Percentiles rank a stretch among this genome's conserved stretches.
Evolutionary conservation across 2,113 vertebrate genomes (phyloP).

Genomic region (Ochotona princeps): DNA sequence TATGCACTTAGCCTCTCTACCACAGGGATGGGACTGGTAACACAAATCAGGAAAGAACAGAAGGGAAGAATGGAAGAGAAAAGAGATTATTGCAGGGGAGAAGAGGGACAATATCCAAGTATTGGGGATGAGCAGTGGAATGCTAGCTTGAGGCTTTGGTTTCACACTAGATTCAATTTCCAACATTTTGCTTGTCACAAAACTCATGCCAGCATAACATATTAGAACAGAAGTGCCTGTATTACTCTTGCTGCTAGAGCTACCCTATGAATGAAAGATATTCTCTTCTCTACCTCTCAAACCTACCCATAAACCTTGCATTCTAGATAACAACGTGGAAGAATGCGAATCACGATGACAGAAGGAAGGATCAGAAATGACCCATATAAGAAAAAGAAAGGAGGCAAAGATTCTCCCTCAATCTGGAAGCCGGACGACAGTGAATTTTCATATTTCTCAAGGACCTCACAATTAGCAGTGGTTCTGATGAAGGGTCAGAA

Average conservation of each 20-base stretch:
- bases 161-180: background rate
- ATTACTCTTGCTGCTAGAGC: background rate
- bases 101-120: background rate
- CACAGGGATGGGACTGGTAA: background rate
- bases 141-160: background rate
- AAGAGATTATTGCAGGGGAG: no score
- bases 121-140: background rate
- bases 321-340: background rate
- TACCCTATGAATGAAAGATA: background rate
- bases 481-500: background rate
- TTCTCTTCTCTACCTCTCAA: background rate
- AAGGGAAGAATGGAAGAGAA: background rate
- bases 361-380: background rate
- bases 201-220: background rate
- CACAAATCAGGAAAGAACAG: background rate
- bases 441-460: background rate
- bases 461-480: background rate
- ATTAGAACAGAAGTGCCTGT: background rate
- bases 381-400: background rate
- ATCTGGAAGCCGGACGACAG: background rate
- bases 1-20: background rate
- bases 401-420: background rate
- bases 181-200: conserved; percentile 20
- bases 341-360: background rate
- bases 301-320: background rate